Base-by-base conservation (phyloP, 2,113 vertebrate genomes). In the Lucifuga dentata region DNA sequence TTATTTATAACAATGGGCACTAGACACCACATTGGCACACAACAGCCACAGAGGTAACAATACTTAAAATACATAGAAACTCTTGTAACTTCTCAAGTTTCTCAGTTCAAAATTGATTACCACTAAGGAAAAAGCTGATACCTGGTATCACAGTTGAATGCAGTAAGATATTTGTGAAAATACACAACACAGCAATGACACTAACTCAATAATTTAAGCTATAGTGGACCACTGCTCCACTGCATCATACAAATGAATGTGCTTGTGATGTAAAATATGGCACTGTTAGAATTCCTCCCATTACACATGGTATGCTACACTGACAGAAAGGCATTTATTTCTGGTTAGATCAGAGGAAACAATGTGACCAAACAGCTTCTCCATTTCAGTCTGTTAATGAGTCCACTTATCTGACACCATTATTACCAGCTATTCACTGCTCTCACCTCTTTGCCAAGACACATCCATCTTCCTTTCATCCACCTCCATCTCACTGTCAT, bases 391-490 rank as follows among this genome's bases (percentile, higher is more conserved):
- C 55, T 16, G 5, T 44, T 67, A 76, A 70, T 62, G 29, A 63
- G 40, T 26, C 26, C 21, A 17, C 41, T 56, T 17, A 20, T 65
- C 48, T 43, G 48, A 60, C 52, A 55, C 26, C 19, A 33, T 78
- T 21, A 74, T 84, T 74, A 78, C 53, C 23, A 38, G 39, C 41
- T 50, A 63, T 50, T 73, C 53, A 50, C 45, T 48, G 44, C 53
- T 59, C 55, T 77, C 66, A 68, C 57, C 68, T 78, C 62, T 67
- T 53, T 53, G 21, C 56, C n/a, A 17, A 68, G 48, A 78, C 24
- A 41, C 10, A 12, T 57, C 53, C 29, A 38, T 53, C 60, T 73
- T 76, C 61, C 73, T 76, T 84, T 82, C 38, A 87, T 86, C 68
- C 55, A 38, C 49, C 44, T 68, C 38, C 55, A 39, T 68, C 80